phyloP scores from a whole-genome alignment of 2,113 vertebrate genomes.

The Sapajus apella region DNA sequence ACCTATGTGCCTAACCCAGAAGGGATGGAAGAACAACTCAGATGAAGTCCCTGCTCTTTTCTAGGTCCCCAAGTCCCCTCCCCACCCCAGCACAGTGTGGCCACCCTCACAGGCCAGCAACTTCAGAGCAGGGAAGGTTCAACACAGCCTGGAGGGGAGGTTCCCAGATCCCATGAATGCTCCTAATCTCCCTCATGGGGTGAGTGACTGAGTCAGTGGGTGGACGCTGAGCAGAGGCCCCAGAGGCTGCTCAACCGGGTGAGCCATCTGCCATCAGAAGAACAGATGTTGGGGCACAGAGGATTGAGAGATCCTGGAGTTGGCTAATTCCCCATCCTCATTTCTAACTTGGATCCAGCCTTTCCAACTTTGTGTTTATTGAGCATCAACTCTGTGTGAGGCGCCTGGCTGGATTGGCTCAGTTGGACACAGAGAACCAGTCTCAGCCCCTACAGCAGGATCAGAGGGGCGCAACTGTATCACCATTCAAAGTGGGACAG shows the following conservation, averaged over 20 bases:
- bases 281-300: neutral
- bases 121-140: neutral
- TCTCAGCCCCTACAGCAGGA: neutral
- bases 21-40: neutral
- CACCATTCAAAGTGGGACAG: accelerated
- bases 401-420: neutral
- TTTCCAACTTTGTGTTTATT: neutral
- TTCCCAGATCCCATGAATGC: neutral
- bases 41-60: neutral
- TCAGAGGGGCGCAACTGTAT: neutral
- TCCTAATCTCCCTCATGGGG: neutral
- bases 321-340: neutral
- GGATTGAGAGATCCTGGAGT: neutral
- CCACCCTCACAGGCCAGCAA: neutral
- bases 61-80: neutral
- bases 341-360: neutral
- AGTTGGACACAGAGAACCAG: neutral
- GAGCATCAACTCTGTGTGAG: accelerated
- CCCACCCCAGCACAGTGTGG: no score
- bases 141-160: neutral
- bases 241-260: neutral
- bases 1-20: neutral
- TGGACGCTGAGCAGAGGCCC: neutral
- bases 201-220: neutral
- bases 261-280: neutral